These are phyloP conservation scores for Pseudopodoces humilis DNA, from an alignment of 2,113 vertebrate genomes.

Conservation along the genomic window DNA sequence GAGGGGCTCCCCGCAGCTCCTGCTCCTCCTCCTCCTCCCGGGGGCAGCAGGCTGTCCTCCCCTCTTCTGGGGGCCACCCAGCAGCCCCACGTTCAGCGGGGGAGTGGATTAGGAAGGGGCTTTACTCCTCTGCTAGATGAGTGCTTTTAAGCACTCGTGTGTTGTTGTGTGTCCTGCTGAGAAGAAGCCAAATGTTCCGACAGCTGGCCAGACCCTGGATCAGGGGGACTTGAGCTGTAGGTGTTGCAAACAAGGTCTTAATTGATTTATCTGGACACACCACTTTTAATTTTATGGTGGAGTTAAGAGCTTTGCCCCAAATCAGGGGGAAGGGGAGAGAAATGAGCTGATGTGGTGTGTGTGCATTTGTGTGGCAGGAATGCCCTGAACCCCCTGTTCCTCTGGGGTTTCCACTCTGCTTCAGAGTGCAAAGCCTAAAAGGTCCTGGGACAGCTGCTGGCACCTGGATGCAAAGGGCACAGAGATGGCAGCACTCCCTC, in stretches of 20 bases:
- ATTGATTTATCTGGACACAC: slow-evolving; percentile 22
- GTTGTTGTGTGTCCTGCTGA: slow-evolving; percentile 39
- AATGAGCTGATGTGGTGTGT: fast-evolving
- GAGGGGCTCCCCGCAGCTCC: not conserved
- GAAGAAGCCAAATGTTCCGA: slow-evolving; percentile 28
- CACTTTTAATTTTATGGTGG: slow-evolving; percentile 25
- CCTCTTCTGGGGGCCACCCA: not conserved
- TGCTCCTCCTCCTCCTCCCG: not conserved
- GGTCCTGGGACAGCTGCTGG: not conserved
- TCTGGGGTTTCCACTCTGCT: not conserved
- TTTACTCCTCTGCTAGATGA: slow-evolving; percentile 1
- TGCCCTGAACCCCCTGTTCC: not conserved
- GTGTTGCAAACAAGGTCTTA: slow-evolving; percentile 54
- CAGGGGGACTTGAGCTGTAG: slow-evolving; percentile 1
- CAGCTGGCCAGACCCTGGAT: not conserved
- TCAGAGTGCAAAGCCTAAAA: not conserved
- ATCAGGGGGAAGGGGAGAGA: not conserved
- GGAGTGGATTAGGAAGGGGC: slow-evolving; percentile 41
- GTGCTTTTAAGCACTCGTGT: not conserved
- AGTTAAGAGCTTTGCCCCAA: not conserved
- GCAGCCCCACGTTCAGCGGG: not conserved
- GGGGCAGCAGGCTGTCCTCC: not conserved
- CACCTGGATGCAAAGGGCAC: not conserved
- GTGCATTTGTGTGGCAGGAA: fast-evolving
- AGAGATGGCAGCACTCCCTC: fast-evolving